Evolutionary conservation across 2,113 vertebrate species (phyloP).

Genomic region (Xerus inauris): DNA sequence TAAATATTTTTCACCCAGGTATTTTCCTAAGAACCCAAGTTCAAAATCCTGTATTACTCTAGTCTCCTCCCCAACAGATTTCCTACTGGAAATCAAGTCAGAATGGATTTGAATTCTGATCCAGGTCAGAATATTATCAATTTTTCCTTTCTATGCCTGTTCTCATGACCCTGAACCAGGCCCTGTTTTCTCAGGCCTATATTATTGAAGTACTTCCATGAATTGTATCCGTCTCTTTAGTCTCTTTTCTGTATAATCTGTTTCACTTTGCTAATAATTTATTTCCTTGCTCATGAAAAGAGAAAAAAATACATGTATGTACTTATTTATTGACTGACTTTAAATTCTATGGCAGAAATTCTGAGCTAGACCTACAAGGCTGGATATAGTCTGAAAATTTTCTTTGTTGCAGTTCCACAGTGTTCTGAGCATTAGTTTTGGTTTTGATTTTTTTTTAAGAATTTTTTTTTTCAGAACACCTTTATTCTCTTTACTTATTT

Average conservation of each 20-base stretch:
- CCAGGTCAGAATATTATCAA: background rate
- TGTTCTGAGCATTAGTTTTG: background rate
- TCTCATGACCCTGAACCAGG: background rate
- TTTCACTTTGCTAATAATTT: background rate
- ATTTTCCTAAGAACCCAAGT: background rate
- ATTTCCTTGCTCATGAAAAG: background rate
- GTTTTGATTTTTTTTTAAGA: too few species aligned
- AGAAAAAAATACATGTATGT: too few species aligned
- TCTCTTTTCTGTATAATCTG: background rate
- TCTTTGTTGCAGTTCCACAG: background rate
- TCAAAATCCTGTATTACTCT: background rate
- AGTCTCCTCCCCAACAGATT: background rate
- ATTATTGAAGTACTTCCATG: background rate
- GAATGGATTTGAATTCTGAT: background rate
- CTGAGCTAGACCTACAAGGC: background rate
- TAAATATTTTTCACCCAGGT: conserved; percentile 36
- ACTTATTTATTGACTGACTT: background rate
- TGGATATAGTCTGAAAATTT: background rate
- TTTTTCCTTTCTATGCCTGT: background rate
- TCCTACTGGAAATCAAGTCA: background rate
- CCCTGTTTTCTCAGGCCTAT: background rate
- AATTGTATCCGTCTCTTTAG: background rate
- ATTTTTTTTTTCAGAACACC: too few species aligned
- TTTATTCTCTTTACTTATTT: too few species aligned
- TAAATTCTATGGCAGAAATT: background rate